Evolutionary conservation across 2,797 vertebrate genomes (phyloP), one percentile per base, ranked within the genome.

Genomic region (Tapera naevia): DNA sequence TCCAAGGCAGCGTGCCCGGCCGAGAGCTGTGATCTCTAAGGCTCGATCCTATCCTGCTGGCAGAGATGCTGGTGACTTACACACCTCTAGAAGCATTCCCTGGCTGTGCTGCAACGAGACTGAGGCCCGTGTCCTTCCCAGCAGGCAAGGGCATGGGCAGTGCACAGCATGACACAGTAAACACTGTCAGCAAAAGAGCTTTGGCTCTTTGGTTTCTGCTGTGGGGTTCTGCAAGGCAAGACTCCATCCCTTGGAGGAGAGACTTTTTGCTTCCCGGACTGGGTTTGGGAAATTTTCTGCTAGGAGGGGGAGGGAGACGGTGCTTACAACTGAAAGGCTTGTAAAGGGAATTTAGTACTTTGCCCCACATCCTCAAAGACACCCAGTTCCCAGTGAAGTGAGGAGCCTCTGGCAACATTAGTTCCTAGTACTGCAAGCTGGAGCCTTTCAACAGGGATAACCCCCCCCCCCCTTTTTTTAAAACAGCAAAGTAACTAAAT

Each of bases 401-500:
- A 89, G 69, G 24, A 69, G 53, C 10, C 13, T 45, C 46, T 76
- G 67, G 57, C 65, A 91, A 17, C 61, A 62, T 22, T 60, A 67
- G 21, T 71, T 76, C 32, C 56, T 23, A 37, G 35, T 80, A 4
- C 46, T 50, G 71, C 4, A 3, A 53, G 41, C 17, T 60, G 32
- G 39, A 89, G 32, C 23, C 41, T 84, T 93, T 86, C 62, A 74
- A 35, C 17, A 57, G 35, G n/a, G n/a, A n/a, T n/a, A n/a, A n/a
- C n/a, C n/a, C n/a, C n/a, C n/a, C n/a, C n/a, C n/a, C n/a, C n/a
- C n/a, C n/a, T n/a, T n/a, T n/a, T 69, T 91, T 12, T n/a, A 35
- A 84, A 93, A n/a, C 66, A 95, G 90, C 87, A 82, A 93, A 93
- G 91, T 70, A 80, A 89, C 94, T 88, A 83, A 86, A 58, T 57